Evolutionary conservation across 2,888 invertebrate species (phyloP), one percentile per base, ranked within the genome.

Genomic region (Syrphus vitripennis): DNA sequence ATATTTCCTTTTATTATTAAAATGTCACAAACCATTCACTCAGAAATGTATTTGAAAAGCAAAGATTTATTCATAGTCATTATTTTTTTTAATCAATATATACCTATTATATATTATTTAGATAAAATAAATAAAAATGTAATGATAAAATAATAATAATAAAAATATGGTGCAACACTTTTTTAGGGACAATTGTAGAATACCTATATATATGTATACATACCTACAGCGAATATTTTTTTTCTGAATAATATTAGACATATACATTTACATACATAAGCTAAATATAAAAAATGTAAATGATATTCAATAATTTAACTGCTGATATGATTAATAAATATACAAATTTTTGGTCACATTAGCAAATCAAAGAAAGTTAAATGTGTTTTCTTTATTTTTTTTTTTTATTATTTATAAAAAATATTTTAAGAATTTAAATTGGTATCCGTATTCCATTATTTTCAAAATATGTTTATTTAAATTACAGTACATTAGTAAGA

Each of bases 301-400:
- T 34, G 12, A 63, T 65, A 71, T 71, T 50, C n/a, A 71, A 59
- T 26, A 48, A 40, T 50, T 82, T 34, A 59, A 82, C 40, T 21
- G 21, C 29, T 48, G n/a, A 75, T 24, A 50, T 40, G 24, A 74
- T 57, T 10, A 63, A 61, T 59, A 26, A 69, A 55, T 71, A 74
- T 48, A 55, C 65, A 78, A 29, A 76, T 72, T 71, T 76, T 81
- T 84, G 81, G 81, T 76, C 81, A 61, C 55, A 81, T 50, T 76
- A 53, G 67, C 34, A 10, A 29, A 69, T 31, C 6, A 50, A 50
- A 53, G 34, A n/a, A n/a, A 12, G 37, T 24, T 4, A 12, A 42
- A 3, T 45, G 7, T 65, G 26, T 45, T 45, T 45, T 14, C 12
- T 63, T 63, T 21, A 40, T 2, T 21, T 19, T 10, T n/a, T n/a